These are phyloP conservation scores for Pterostichus madidus DNA, from an alignment of 2,888 invertebrate species.

Conservation along the genomic window DNA sequence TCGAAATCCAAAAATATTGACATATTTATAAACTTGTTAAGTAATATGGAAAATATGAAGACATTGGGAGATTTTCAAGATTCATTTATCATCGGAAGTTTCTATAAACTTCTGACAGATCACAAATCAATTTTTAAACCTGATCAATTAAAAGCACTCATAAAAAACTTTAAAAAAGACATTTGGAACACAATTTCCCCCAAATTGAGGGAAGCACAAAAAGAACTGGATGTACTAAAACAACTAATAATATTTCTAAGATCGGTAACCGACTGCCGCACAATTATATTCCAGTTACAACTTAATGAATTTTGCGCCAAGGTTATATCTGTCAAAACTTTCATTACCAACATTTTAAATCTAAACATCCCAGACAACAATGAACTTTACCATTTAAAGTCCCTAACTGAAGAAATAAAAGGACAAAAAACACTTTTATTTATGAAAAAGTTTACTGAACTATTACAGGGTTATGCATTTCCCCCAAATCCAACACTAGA, in stretches of 20 bases:
- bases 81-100: constrained; percentile 43
- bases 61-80: constrained; percentile 52
- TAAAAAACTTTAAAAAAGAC: constrained; percentile 56
- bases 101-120: constrained; percentile 59
- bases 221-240: constrained; percentile 65
- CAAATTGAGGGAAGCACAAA: constrained; percentile 58
- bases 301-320: constrained; percentile 61
- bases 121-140: not conserved
- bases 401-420: constrained; percentile 47
- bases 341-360: constrained; percentile 61
- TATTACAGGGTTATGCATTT: constrained; percentile 64
- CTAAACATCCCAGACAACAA: constrained; percentile 49
- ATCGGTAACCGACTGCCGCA: constrained; percentile 44
- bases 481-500: constrained; percentile 36
- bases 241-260: constrained; percentile 66
- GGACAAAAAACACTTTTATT: constrained; percentile 14
- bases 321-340: constrained; percentile 57
- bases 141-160: not conserved
- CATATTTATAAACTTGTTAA: constrained; percentile 57
- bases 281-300: constrained; percentile 58
- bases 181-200: constrained; percentile 53
- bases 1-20: constrained; percentile 49
- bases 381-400: constrained; percentile 60
- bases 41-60: constrained; percentile 52
- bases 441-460: constrained; percentile 63